Evolutionary conservation across 2,888 invertebrate species (phyloP).

Genomic region (Spatulosminthurus flaviceps): DNA sequence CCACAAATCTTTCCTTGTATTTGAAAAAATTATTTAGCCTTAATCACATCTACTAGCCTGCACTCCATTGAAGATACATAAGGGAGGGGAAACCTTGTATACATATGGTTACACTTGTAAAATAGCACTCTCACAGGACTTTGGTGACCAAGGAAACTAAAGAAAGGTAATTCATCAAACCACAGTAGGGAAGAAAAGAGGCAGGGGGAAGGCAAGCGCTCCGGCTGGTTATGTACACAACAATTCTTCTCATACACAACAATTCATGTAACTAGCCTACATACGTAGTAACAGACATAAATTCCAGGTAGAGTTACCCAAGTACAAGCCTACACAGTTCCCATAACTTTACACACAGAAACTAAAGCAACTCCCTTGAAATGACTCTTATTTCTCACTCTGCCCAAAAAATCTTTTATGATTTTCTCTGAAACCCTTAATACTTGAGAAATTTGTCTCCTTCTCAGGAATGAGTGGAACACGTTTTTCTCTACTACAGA

Average conservation of each 20-base stretch:
- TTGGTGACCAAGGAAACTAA: constrained; percentile 46
- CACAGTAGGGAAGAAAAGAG: constrained; percentile 58
- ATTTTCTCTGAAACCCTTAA: constrained; percentile 3
- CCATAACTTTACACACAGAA: no score
- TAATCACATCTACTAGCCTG: no score
- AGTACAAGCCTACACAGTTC: not conserved
- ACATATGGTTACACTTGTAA: not conserved
- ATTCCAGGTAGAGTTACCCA: constrained; percentile 12
- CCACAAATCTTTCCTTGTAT: no score
- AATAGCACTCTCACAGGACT: not conserved
- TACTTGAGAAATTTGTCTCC: not conserved
- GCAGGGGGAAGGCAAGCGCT: not conserved
- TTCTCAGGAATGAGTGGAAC: not conserved
- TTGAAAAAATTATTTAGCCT: no score
- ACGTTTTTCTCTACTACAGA: no score
- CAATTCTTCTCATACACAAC: not conserved
- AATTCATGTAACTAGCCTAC: not conserved
- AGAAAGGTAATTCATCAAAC: constrained; percentile 63
- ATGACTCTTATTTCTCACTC: not conserved
- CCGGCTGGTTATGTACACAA: no score
- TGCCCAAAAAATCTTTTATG: not conserved
- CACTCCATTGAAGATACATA: no score
- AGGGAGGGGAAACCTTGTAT: no score
- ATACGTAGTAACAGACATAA: not conserved
- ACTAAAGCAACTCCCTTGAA: not conserved